phyloP scores from a whole-genome alignment of 2,888 invertebrate genomes.

The Limulus polyphemus region DNA sequence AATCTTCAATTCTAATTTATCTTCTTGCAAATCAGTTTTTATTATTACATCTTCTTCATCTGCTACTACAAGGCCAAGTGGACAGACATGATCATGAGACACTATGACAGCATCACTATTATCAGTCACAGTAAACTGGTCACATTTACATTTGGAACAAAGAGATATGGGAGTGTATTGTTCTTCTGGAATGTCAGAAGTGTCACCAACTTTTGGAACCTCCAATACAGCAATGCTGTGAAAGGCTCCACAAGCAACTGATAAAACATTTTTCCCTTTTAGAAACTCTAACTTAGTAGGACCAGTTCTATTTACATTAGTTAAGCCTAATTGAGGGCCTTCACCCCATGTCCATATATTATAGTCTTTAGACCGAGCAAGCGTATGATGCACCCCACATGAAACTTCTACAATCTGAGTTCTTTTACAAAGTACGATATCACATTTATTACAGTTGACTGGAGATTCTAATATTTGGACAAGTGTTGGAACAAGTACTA shows the following conservation, averaged over 20 bases:
- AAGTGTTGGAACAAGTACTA: constrained; percentile 4
- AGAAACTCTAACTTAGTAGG: constrained; percentile 31
- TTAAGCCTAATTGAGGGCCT: constrained; percentile 32
- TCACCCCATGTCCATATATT: constrained; percentile 37
- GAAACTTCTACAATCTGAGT: constrained; percentile 27
- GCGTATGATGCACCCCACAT: constrained; percentile 33
- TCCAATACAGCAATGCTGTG: constrained; percentile 34
- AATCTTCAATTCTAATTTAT: no score
- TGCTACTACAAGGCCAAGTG: constrained; percentile 17
- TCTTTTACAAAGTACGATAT: constrained; percentile 8
- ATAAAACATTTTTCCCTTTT: constrained; percentile 29
- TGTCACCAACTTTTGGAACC: constrained; percentile 12
- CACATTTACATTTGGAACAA: constrained; percentile 25
- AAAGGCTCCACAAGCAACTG: constrained; percentile 31
- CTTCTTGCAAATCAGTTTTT: no score
- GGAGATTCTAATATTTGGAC: constrained; percentile 7
- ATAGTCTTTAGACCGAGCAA: constrained; percentile 31
- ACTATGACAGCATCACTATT: constrained; percentile 47
- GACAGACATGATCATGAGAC: constrained; percentile 46
- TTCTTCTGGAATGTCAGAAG: constrained; percentile 1
- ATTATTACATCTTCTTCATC: no score
- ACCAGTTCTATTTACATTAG: constrained; percentile 17
- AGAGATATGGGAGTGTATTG: neutral
- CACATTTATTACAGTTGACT: constrained; percentile 3
- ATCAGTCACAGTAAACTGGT: constrained; percentile 34